phyloP scores from a whole-genome alignment of 1,140 invertebrate species.

The Hirudo medicinalis region DNA sequence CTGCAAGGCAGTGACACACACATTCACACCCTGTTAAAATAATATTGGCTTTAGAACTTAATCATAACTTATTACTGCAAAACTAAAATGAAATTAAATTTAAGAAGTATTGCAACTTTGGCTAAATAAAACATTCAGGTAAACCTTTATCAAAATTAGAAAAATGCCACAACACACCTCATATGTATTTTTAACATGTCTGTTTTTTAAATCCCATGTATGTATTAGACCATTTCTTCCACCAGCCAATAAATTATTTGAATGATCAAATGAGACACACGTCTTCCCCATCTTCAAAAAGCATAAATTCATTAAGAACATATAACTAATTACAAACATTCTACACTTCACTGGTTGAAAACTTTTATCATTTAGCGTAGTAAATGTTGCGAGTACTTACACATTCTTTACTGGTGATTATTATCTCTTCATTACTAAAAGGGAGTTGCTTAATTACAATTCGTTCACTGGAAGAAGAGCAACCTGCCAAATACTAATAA shows the following conservation, averaged over 20 bases:
- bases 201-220: slow-evolving; percentile 34
- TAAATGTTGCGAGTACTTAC: too few species aligned
- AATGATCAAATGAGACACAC: too few species aligned
- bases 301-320: too few species aligned
- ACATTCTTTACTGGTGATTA: too few species aligned
- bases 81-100: neutral
- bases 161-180: slow-evolving; percentile 25
- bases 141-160: neutral
- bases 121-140: neutral
- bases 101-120: neutral
- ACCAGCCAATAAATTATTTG: slow-evolving; percentile 28
- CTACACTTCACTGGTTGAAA: too few species aligned
- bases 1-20: neutral
- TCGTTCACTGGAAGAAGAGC: too few species aligned
- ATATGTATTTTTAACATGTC: slow-evolving; percentile 34
- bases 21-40: neutral
- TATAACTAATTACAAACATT: too few species aligned
- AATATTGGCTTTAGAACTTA: neutral
- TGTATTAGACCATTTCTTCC: slow-evolving; percentile 29
- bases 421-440: too few species aligned
- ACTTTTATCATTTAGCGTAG: too few species aligned
- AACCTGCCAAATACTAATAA: too few species aligned
- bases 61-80: neutral
- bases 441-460: too few species aligned
- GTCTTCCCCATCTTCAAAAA: too few species aligned